These are phyloP conservation scores for Spodoptera frugiperda DNA, from an alignment of 1,140 invertebrate species.

Conservation along the genomic window DNA sequence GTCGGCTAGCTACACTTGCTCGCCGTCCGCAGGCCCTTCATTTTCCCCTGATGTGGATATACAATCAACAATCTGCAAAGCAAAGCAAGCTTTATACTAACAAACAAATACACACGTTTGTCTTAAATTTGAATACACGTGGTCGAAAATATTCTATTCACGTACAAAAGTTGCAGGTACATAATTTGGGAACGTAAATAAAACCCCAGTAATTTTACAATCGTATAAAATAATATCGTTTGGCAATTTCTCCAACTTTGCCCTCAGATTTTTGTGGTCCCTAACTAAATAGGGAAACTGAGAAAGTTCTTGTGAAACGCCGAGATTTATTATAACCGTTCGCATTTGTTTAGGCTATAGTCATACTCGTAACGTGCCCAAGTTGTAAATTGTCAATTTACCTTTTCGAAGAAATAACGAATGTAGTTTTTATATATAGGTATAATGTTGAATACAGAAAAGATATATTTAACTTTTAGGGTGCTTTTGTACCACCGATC, in stretches of 20 bases:
- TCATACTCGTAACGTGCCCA: neutral
- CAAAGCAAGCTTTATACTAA: no score
- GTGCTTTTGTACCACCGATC: no score
- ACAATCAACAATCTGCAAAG: no score
- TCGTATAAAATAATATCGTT: conserved; percentile 33
- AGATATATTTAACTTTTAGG: no score
- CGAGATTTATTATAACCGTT: neutral
- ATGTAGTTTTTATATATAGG: no score
- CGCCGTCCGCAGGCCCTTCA: no score
- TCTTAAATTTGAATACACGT: conserved; percentile 8
- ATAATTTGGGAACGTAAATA: conserved; percentile 22
- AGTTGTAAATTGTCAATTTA: neutral
- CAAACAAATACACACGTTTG: neutral
- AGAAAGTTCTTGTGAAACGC: neutral
- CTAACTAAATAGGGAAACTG: neutral
- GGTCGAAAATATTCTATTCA: neutral
- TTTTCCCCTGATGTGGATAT: no score
- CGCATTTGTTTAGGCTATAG: neutral
- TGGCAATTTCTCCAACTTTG: conserved; percentile 8
- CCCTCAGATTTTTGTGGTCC: conserved; percentile 8
- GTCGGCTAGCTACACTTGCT: no score
- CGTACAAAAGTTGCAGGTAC: no score
- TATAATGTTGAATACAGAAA: no score
- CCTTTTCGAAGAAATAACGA: no score
- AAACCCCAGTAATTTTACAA: conserved; percentile 30